Percentiles rank a stretch among this genome's conserved stretches.
phyloP scores from a whole-genome alignment of 1,140 invertebrate genomes.

The Chelonus insularis region DNA sequence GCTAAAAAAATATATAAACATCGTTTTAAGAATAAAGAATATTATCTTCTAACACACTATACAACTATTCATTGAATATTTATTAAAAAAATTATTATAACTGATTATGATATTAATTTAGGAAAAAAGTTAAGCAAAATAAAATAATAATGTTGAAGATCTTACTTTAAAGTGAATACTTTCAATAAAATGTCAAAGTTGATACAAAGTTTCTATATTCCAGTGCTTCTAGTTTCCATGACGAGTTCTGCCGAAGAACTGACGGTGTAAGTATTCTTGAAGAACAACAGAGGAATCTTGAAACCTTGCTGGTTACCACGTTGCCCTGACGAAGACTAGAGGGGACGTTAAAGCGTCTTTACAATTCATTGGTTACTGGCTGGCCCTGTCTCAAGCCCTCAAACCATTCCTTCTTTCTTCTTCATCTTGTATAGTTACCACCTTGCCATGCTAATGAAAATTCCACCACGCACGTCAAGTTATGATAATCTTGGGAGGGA shows the following conservation, averaged over 20 bases:
- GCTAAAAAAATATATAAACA: not conserved
- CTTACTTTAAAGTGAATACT: too few relatives aligned
- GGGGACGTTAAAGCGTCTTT: slow-evolving; percentile 32
- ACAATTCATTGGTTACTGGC: slow-evolving; percentile 43
- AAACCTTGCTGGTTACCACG: not conserved
- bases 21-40: too few relatives aligned
- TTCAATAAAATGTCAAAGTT: not conserved
- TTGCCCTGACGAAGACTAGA: slow-evolving; percentile 41
- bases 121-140: too few relatives aligned
- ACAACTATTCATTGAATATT: too few relatives aligned
- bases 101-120: too few relatives aligned
- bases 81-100: too few relatives aligned
- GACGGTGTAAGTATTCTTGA: slow-evolving; percentile 40
- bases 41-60: too few relatives aligned
- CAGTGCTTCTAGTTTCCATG: not conserved
- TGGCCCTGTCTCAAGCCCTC: slow-evolving; percentile 39
- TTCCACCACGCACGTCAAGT: slow-evolving; percentile 23
- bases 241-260: slow-evolving; percentile 47
- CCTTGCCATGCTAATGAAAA: slow-evolving; percentile 36
- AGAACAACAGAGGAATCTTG: not conserved
- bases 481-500: too few relatives aligned
- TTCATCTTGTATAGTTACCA: slow-evolving; percentile 23
- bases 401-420: slow-evolving; percentile 32
- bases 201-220: not conserved
- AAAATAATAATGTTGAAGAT: too few relatives aligned